Conservation (phyloP, 1,140 invertebrate species). For the Hesperophylax magnus region DNA sequence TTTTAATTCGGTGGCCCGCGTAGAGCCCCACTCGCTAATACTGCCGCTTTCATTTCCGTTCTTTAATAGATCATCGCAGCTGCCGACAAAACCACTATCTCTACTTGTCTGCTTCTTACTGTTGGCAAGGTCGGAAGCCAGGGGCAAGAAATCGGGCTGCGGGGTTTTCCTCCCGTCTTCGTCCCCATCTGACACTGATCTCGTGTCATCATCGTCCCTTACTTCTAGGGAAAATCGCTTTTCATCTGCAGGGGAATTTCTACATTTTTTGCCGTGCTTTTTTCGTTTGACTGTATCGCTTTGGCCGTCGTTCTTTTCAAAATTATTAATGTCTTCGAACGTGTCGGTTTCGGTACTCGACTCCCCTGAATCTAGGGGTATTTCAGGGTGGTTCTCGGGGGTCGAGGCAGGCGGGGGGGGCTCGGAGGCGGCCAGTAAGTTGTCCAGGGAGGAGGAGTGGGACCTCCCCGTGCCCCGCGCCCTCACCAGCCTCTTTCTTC, state of each 20-base stretch:
- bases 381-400: slow-evolving; percentile 63
- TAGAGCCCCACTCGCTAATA: slow-evolving; percentile 64
- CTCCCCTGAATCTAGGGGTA: slow-evolving; percentile 76
- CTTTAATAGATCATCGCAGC: slow-evolving; percentile 87
- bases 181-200: slow-evolving; percentile 74
- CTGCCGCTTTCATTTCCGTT: slow-evolving; percentile 73
- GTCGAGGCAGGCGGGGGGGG: slow-evolving; percentile 64
- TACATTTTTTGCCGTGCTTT: slow-evolving; percentile 78
- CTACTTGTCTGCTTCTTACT: slow-evolving; percentile 83
- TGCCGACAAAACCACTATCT: slow-evolving; percentile 90
- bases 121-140: slow-evolving; percentile 70
- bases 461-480: slow-evolving; percentile 85
- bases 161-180: slow-evolving; percentile 76
- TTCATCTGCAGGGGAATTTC: slow-evolving; percentile 72
- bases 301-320: slow-evolving; percentile 79
- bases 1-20: slow-evolving; percentile 69
- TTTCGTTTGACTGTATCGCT: slow-evolving; percentile 89
- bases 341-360: slow-evolving; percentile 85
- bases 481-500: slow-evolving; percentile 83
- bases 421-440: slow-evolving; percentile 76
- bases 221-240: slow-evolving; percentile 65
- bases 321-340: slow-evolving; percentile 78
- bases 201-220: slow-evolving; percentile 72
- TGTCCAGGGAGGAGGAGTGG: slow-evolving; percentile 85
- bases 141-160: slow-evolving; percentile 72